phyloP scores from a whole-genome alignment of 35 echinoderm and acorn worm genomes.

The Nesometra sesokonis region DNA sequence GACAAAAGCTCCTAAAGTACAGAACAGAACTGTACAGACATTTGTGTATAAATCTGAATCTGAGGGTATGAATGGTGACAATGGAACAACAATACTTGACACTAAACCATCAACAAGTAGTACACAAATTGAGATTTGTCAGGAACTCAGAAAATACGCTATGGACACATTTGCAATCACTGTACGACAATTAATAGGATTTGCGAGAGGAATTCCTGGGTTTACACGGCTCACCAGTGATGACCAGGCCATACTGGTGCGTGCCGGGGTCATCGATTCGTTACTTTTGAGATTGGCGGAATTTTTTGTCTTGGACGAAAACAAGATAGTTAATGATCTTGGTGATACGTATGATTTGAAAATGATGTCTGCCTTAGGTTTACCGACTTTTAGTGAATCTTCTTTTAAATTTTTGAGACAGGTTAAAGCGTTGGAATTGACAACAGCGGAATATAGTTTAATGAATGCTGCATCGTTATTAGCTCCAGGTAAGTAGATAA shows the following conservation, averaged over 20 bases:
- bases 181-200: slow-evolving; percentile 89
- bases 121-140: slow-evolving; percentile 2
- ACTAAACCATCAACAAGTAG: not conserved
- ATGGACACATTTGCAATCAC: slow-evolving; percentile 97
- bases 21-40: too few species aligned
- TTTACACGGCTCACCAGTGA: slow-evolving; percentile 78
- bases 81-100: not conserved
- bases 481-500: slow-evolving; percentile 78
- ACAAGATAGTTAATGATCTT: slow-evolving; percentile 71
- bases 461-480: slow-evolving; percentile 73
- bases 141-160: slow-evolving; percentile 18
- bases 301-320: slow-evolving; percentile 62
- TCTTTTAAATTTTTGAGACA: slow-evolving; percentile 92
- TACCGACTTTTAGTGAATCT: slow-evolving; percentile 68
- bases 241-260: slow-evolving; percentile 92
- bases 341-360: slow-evolving; percentile 80
- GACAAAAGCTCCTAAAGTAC: too few species aligned
- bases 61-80: too few species aligned
- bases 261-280: slow-evolving; percentile 75
- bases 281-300: slow-evolving; percentile 74
- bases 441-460: slow-evolving; percentile 83
- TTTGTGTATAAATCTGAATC: too few species aligned
- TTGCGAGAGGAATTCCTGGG: slow-evolving; percentile 88
- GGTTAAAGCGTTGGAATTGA: slow-evolving; percentile 66
- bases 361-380: slow-evolving; percentile 93